Evolutionary conservation across 2,888 invertebrate genomes (phyloP).

Genomic region (Chrysotoxum bicinctum): DNA sequence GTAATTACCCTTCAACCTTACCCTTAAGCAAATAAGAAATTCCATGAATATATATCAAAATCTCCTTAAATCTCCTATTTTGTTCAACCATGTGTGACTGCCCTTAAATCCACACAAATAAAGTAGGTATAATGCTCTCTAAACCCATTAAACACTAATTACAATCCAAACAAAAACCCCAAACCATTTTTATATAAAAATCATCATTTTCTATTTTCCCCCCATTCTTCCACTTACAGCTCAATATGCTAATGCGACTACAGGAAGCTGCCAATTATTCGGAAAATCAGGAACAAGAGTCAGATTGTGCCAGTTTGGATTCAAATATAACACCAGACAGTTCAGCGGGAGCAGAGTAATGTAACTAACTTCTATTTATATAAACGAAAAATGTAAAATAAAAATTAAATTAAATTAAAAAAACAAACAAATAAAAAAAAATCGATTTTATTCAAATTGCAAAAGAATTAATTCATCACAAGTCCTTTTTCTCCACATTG

Average conservation of each 20-base stretch:
- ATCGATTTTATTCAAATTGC: slow-evolving; percentile 1
- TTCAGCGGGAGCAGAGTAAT: slow-evolving; percentile 82
- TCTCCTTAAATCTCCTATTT: not conserved
- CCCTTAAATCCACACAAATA: not conserved
- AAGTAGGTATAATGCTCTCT: not conserved
- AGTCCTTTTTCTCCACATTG: slow-evolving; percentile 6
- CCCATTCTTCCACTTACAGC: slow-evolving; percentile 82
- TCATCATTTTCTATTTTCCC: not conserved
- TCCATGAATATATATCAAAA: not conserved
- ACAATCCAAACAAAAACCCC: not conserved
- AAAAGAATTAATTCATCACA: slow-evolving; percentile 15
- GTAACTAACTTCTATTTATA: not conserved
- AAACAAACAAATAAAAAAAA: not conserved
- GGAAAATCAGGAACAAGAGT: slow-evolving; percentile 94
- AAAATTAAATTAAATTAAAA: not conserved
- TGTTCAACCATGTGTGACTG: not conserved
- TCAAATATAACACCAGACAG: slow-evolving; percentile 89
- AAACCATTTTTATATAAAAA: not conserved
- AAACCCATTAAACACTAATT: slow-evolving; percentile 3
- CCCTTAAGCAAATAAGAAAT: not conserved
- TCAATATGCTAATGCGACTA: slow-evolving; percentile 97
- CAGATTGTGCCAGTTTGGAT: slow-evolving; percentile 92
- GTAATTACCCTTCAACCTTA: not conserved
- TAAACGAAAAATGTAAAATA: slow-evolving; percentile 6
- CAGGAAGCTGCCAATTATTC: slow-evolving; percentile 97